These are phyloP conservation scores for Sinocyclocheilus anophthalmus DNA, from an alignment of 2,113 vertebrate genomes.

Conservation along the genomic window DNA sequence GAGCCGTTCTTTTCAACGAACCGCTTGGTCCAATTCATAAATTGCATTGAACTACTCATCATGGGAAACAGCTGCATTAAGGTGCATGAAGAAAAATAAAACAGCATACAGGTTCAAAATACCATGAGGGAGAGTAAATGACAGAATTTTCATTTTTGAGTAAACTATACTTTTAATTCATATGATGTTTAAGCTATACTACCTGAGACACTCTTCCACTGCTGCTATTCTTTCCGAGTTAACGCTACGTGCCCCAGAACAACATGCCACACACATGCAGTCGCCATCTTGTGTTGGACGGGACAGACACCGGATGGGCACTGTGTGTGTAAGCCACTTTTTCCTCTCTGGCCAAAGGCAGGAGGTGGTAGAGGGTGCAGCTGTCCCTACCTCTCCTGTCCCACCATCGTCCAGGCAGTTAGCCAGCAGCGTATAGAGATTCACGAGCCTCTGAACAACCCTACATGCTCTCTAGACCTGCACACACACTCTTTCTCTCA, in stretches of 20 bases:
- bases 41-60: too few species aligned
- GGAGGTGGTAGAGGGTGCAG: conserved; percentile 58
- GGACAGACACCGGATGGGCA: too few species aligned
- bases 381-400: conserved; percentile 66
- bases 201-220: not conserved
- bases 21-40: too few species aligned
- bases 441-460: conserved; percentile 40
- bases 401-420: conserved; percentile 56
- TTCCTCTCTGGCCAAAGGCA: conserved; percentile 50
- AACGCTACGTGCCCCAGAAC: not conserved
- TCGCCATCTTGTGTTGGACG: too few species aligned
- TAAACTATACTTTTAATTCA: not conserved
- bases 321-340: conserved; percentile 44
- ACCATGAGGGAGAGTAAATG: too few species aligned
- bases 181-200: not conserved
- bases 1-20: too few species aligned
- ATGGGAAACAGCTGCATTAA: too few species aligned
- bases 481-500: not conserved
- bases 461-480: conserved; percentile 27
- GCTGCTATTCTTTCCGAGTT: not conserved
- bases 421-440: conserved; percentile 55
- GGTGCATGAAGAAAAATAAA: too few species aligned
- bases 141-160: too few species aligned
- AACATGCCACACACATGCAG: not conserved
- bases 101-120: too few species aligned